A percentile compares a stretch with the other conserved stretches of the same genome.
These are phyloP conservation scores for Pterostichus niger DNA, from an alignment of 2,888 invertebrate genomes.

Conservation along the genomic window DNA sequence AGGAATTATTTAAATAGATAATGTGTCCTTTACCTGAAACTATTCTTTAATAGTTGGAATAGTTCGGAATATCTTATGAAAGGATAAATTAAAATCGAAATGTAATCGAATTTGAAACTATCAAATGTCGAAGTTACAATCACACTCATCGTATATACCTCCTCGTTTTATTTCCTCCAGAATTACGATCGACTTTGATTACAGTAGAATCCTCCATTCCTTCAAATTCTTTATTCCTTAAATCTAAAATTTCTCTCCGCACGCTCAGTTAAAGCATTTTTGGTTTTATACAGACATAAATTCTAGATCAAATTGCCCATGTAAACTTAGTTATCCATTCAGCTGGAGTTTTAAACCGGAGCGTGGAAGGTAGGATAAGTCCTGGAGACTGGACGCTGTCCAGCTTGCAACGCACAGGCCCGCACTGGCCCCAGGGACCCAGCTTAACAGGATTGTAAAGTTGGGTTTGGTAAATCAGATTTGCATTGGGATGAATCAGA, in stretches of 20 bases:
- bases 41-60: no score
- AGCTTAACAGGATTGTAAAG: conserved; percentile 18
- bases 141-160: no score
- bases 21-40: no score
- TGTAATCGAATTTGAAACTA: no score
- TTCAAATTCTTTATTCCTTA: background rate
- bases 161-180: no score
- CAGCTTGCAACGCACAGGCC: conserved; percentile 24
- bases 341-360: conserved; percentile 54
- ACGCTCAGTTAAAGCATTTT: conserved; percentile 61
- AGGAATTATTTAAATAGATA: no score
- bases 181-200: no score
- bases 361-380: conserved; percentile 59
- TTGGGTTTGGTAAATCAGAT: conserved; percentile 8
- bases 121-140: no score
- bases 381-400: conserved; percentile 26
- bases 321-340: conserved; percentile 65
- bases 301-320: conserved; percentile 61
- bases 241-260: conserved; percentile 14
- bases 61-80: no score
- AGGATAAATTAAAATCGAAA: no score
- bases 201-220: no score
- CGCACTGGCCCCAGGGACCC: conserved; percentile 29
- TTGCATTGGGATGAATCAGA: conserved; percentile 8
- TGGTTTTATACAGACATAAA: conserved; percentile 61